These are phyloP conservation scores for Holothuria glaberrima DNA, from an alignment of 35 echinoderm and acorn worm genomes.

Conservation along the genomic window DNA sequence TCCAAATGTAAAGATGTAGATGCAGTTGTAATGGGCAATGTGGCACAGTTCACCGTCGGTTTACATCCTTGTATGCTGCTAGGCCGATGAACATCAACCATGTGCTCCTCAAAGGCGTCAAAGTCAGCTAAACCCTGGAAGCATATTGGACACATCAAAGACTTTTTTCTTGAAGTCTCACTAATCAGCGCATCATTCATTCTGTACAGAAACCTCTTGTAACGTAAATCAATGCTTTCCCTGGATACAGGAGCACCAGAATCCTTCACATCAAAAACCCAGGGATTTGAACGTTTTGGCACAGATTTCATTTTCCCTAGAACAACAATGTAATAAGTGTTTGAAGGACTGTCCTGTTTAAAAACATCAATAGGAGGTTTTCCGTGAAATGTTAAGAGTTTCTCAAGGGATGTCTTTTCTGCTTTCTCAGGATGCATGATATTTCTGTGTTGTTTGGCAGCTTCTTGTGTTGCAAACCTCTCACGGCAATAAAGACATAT, in stretches of 20 bases:
- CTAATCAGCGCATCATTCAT: neutral
- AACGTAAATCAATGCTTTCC: neutral
- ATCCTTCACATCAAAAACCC: neutral
- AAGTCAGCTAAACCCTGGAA: neutral
- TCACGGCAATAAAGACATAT: neutral
- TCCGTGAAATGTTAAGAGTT: neutral
- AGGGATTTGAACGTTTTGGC: neutral
- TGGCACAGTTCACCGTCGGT: too few relatives aligned
- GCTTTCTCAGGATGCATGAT: neutral
- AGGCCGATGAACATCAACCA: neutral
- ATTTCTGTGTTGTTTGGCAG: neutral
- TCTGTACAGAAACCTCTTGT: neutral
- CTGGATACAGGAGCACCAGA: neutral
- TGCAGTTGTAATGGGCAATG: neutral
- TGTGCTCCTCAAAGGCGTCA: neutral
- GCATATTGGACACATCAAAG: constrained; percentile 3
- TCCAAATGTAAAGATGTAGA: too few relatives aligned
- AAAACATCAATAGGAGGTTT: neutral
- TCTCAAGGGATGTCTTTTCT: too few relatives aligned
- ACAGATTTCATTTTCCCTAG: constrained; percentile 3
- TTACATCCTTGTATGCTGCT: neutral
- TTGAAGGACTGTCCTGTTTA: neutral
- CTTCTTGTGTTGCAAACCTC: neutral
- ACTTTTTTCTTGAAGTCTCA: neutral
- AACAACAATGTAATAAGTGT: neutral